A percentile compares a stretch with the other conserved stretches of the same genome.
Evolutionary conservation across 2,888 invertebrate species (phyloP).

Genomic region (Synergus gifuensis): DNA sequence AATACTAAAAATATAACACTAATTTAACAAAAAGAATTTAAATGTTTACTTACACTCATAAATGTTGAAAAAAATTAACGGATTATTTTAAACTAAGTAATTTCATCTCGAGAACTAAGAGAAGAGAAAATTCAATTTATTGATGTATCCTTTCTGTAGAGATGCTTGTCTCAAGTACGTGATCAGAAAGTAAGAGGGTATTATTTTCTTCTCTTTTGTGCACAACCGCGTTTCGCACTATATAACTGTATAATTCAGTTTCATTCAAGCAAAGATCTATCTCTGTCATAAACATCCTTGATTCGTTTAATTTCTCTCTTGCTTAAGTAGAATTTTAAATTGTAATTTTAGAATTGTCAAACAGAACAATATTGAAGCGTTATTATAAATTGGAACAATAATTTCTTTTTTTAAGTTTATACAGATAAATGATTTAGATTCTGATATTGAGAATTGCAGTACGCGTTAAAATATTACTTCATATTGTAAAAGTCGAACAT

Average conservation of each 20-base stretch:
- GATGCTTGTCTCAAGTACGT: constrained; percentile 34
- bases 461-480: neutral
- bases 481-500: constrained; percentile 4
- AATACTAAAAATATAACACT: neutral
- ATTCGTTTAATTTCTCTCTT: neutral
- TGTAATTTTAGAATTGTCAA: neutral
- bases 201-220: constrained; percentile 26
- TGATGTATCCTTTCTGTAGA: constrained; percentile 25
- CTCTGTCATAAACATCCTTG: neutral
- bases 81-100: neutral
- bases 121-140: constrained; percentile 16
- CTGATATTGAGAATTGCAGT: too few relatives aligned
- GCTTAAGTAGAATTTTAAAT: neutral
- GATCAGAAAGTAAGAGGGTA: constrained; percentile 30
- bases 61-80: neutral
- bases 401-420: neutral
- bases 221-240: constrained; percentile 19
- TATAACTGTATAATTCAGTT: constrained; percentile 18
- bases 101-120: neutral
- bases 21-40: neutral
- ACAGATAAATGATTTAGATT: too few relatives aligned
- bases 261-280: constrained; percentile 3
- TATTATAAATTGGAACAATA: neutral
- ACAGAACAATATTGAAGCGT: neutral
- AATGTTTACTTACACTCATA: neutral